Base-by-base conservation (phyloP, 2,888 invertebrate genomes). In the Sesamia inferens region DNA sequence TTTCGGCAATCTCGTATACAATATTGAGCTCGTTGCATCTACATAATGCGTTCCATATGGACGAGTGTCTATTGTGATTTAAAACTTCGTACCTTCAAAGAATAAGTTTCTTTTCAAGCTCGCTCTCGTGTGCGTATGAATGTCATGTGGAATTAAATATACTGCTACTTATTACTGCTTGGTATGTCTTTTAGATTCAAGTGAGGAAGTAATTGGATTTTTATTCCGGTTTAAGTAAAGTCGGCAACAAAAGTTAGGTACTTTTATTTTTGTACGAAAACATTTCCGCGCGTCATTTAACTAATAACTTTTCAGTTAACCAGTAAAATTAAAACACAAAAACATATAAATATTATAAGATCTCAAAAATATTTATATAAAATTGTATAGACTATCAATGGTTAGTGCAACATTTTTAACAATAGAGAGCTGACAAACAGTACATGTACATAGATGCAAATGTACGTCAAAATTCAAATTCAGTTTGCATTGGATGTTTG, bases 401-500 rank as follows among this genome's bases (percentile, higher is more conserved):
- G 39, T 66, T 77, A 68, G 78, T 82, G 72, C 74, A 79, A 82
- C 67, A 80, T 74, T 81, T 74, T 68, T 51, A 70, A 59, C 64
- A 59, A 14, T 51, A 68, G 59, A 57, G 71, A 76, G 64, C 31
- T 31, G n/a, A 79, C 75, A 65, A 79, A 24, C 64, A 24, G 59
- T 61, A 65, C 16, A 65, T 47, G 22, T 61, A 66, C 65, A 65
- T 54, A 79, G 85, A 80, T 51, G 78, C 85, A 74, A 68, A 72
- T 68, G 76, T 83, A 82, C 84, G 86, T 87, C 89, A 89, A 87
- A 90, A 91, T 90, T 89, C 89, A 92, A 92, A 92, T 89, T 84
- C 86, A 89, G 89, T 91, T 91, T 89, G 89, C 91, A 90, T 91
- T 88, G 79, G 87, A 88, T 88, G 91, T 91, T 92, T 92, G 93